phyloP scores from a whole-genome alignment of 2,888 invertebrate genomes.

The Cosmorhoe ocellata region DNA sequence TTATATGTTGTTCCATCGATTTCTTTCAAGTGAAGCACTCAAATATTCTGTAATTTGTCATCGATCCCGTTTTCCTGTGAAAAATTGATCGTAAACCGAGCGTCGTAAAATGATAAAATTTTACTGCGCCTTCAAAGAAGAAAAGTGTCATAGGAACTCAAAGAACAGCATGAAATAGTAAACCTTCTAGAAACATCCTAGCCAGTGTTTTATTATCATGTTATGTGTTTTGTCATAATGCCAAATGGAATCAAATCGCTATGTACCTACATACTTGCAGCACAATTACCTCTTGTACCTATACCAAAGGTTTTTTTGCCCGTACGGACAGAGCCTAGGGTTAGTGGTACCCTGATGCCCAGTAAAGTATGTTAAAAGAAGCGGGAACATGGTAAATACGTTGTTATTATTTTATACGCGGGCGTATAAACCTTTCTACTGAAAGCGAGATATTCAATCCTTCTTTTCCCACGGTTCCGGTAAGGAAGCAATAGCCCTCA shows the following conservation, averaged over 20 bases:
- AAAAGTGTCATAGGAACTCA: constrained; percentile 1
- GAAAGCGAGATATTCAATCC: constrained; percentile 40
- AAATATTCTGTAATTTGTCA: constrained; percentile 9
- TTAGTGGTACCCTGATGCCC: too few species aligned
- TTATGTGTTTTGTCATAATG: constrained; percentile 9
- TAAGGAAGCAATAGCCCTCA: constrained; percentile 42
- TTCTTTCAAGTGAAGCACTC: not conserved
- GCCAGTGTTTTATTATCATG: constrained; percentile 11
- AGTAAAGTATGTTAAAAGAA: too few species aligned
- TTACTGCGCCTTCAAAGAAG: not conserved
- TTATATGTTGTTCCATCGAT: too few species aligned
- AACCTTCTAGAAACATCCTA: not conserved
- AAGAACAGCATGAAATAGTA: constrained; percentile 8
- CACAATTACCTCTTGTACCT: too few species aligned
- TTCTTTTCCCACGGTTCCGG: constrained; percentile 26
- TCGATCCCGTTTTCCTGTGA: constrained; percentile 10
- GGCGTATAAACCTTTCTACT: constrained; percentile 29
- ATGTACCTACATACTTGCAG: too few species aligned
- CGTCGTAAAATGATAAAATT: constrained; percentile 12
- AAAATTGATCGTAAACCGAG: constrained; percentile 16
- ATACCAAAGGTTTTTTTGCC: too few species aligned
- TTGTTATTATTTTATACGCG: constrained; percentile 37
- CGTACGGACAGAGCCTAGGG: too few species aligned
- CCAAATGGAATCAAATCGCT: too few species aligned
- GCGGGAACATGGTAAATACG: constrained; percentile 32